phyloP scores from a whole-genome alignment of 2,113 vertebrate species.

The Gobius niger region DNA sequence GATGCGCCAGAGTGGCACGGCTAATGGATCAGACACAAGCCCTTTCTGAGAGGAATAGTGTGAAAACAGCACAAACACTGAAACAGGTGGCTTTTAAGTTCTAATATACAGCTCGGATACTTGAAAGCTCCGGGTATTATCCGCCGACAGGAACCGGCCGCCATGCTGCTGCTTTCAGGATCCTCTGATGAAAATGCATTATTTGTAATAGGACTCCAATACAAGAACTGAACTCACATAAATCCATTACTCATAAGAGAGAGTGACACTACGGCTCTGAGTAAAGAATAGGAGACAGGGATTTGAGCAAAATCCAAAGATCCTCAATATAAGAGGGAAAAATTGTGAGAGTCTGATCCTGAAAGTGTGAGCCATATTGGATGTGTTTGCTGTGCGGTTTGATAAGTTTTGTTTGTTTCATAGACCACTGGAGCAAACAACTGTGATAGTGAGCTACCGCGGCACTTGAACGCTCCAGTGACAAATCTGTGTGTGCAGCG shows the following conservation, averaged over 20 bases:
- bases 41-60: slow-evolving; percentile 3
- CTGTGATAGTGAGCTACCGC: slow-evolving; percentile 24
- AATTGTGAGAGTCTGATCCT: neutral
- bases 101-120: slow-evolving; percentile 19
- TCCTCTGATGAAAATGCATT: slow-evolving; percentile 20
- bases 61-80: slow-evolving; percentile 13
- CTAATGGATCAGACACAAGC: slow-evolving; percentile 38
- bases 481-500: slow-evolving; percentile 35
- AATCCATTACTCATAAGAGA: slow-evolving; percentile 32
- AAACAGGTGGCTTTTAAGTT: slow-evolving; percentile 40
- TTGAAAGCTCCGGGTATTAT: slow-evolving; percentile 36
- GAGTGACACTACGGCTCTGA: slow-evolving; percentile 2
- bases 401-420: slow-evolving; percentile 19
- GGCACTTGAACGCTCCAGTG: slow-evolving; percentile 23
- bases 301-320: neutral
- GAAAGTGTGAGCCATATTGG: slow-evolving; percentile 21
- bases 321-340: neutral
- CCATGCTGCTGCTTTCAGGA: slow-evolving; percentile 10
- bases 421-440: slow-evolving; percentile 35
- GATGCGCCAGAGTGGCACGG: slow-evolving; percentile 5
- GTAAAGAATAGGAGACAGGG: neutral
- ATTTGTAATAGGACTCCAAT: slow-evolving; percentile 6
- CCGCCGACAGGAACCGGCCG: slow-evolving; percentile 9
- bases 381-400: slow-evolving; percentile 14
- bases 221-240: slow-evolving; percentile 17